Conservation (phyloP, 2,113 vertebrate species). For the Neolamprologus toae region DNA sequence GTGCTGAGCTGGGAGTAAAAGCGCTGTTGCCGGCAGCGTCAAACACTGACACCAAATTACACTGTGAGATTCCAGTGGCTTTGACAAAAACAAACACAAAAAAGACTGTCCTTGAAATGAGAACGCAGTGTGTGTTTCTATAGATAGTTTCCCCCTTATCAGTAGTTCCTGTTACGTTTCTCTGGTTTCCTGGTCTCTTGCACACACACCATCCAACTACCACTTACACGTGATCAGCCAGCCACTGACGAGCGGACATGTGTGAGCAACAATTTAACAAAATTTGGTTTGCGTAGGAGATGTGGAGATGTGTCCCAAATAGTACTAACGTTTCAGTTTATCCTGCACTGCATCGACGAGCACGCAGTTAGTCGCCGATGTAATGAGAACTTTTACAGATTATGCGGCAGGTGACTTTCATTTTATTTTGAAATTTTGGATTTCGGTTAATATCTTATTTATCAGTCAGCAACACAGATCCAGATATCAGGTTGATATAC, state of each 20-base stretch:
- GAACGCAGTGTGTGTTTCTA: neutral
- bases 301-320: neutral
- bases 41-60: neutral
- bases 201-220: neutral
- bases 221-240: accelerated
- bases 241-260: neutral
- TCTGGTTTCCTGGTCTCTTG: neutral
- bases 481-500: neutral
- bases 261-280: neutral
- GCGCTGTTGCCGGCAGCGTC: neutral
- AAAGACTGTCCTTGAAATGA: neutral
- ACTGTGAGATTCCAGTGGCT: neutral
- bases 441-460: neutral
- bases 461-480: neutral
- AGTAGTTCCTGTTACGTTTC: neutral
- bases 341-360: neutral
- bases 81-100: neutral
- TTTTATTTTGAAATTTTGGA: neutral
- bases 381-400: neutral
- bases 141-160: neutral
- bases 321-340: neutral
- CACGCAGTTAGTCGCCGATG: accelerated
- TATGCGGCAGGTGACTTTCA: accelerated
- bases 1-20: neutral
- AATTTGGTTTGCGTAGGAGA: neutral